phyloP scores from a whole-genome alignment of 1,140 invertebrate species.

The Gryllus bimaculatus region DNA sequence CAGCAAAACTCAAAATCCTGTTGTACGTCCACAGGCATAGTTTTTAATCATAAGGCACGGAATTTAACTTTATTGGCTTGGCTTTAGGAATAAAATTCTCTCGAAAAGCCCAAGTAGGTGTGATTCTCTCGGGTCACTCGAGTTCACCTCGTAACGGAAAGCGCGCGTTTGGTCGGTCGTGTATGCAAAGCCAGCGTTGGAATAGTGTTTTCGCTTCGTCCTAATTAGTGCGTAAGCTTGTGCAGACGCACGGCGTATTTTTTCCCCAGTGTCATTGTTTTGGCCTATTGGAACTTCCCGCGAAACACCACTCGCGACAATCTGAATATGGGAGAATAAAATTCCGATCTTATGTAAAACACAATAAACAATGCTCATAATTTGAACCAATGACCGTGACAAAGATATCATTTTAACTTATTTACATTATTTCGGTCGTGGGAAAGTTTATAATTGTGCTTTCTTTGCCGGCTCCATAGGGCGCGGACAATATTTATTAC shows the following conservation, averaged over 20 bases:
- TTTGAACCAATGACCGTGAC: not conserved
- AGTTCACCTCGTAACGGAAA: not conserved
- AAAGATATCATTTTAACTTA: not conserved
- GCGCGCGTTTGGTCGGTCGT: not conserved
- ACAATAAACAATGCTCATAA: not conserved
- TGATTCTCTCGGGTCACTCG: no score
- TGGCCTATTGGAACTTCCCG: not conserved
- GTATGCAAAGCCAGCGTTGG: not conserved
- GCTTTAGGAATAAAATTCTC: no score
- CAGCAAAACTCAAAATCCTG: no score
- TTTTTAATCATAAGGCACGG: no score
- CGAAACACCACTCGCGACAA: not conserved
- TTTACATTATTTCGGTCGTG: not conserved
- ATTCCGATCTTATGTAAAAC: not conserved
- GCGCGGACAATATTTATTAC: no score
- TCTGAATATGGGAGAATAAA: not conserved
- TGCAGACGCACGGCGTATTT: not conserved
- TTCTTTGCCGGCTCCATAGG: not conserved
- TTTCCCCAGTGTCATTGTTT: not conserved
- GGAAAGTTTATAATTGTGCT: not conserved
- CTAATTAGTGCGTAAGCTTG: not conserved
- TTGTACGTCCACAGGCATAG: no score
- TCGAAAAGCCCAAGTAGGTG: no score
- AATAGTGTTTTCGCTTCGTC: not conserved
- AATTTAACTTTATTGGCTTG: no score